Base-by-base conservation (phyloP, 2,113 vertebrate species). In the Pseudopodoces humilis region DNA sequence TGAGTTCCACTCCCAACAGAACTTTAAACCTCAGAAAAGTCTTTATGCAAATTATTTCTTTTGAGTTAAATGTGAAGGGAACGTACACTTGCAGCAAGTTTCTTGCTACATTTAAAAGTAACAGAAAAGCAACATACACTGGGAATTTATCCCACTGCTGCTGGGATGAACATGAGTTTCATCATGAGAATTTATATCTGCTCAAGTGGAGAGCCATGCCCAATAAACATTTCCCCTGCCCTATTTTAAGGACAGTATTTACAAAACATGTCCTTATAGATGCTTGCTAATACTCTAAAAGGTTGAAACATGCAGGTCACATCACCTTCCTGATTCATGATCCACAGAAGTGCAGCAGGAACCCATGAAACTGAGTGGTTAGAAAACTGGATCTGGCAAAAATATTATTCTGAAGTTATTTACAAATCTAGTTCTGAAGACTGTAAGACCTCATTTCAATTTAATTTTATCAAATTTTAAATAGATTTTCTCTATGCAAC, bases 81-180 rank as follows among this genome's bases (percentile, higher is more conserved):
- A 35, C 0, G 4, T 27, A 56, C 0, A 0, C 16, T 67, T 69
- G 19, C 23, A 43, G 12, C 10, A 76, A 39, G 17, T 30, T 13
- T 74, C 12, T 10, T 16, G 19, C 8, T 18, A 39, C 30, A 35
- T 28, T 33, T 65, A 58, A 82, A 60, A 18, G 31, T 1, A 70
- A 9, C 33, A 74, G 72, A 35, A 76, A 15, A 46, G 13, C 33
- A 72, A 20, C 17, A 21, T 21, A 27, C 9, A 12, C 16, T 44
- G 55, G 21, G 47, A 7, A 17, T 75, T 31, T 7, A 46, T 7
- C 1, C 1, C 15, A 6, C 13, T 12, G 9, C 13, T 92, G 16
- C n/a, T 13, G 8, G 18, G 9, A 80, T 23, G 25, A 74, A 27
- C 43, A 68, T 39, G 30, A 76, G 81, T 80, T 77, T 58, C 8